phyloP scores from a whole-genome alignment of 2,797 vertebrate species.

The Valencia hispanica region DNA sequence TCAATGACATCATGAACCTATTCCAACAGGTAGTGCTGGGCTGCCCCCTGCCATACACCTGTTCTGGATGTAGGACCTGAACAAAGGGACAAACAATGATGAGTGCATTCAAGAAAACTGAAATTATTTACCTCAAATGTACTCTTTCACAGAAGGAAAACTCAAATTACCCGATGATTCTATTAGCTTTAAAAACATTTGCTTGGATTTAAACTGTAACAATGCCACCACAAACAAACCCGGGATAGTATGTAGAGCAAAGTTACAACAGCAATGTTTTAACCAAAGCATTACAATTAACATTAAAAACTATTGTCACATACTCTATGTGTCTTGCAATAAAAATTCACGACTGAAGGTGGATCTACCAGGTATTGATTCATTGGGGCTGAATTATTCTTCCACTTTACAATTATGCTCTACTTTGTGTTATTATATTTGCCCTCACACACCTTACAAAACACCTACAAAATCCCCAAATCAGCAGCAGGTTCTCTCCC shows the following conservation, averaged over 20 bases:
- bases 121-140: no score
- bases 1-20: no score
- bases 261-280: neutral
- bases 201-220: no score
- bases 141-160: no score
- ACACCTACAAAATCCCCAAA: neutral
- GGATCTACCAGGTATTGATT: neutral
- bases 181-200: no score
- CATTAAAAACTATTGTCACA: neutral
- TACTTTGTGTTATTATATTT: neutral
- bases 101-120: no score
- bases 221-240: no score
- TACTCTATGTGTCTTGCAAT: neutral
- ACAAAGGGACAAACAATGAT: no score
- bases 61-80: no score
- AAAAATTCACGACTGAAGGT: neutral
- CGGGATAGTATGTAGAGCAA: neutral
- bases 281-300: neutral
- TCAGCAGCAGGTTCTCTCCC: neutral
- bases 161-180: no score
- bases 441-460: neutral
- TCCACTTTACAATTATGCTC: neutral
- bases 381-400: neutral
- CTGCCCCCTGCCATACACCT: no score
- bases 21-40: no score